Percentiles rank a stretch among this genome's conserved stretches.
phyloP scores from a whole-genome alignment of 2,888 invertebrate genomes.

The Nemotelus pantherinus region DNA sequence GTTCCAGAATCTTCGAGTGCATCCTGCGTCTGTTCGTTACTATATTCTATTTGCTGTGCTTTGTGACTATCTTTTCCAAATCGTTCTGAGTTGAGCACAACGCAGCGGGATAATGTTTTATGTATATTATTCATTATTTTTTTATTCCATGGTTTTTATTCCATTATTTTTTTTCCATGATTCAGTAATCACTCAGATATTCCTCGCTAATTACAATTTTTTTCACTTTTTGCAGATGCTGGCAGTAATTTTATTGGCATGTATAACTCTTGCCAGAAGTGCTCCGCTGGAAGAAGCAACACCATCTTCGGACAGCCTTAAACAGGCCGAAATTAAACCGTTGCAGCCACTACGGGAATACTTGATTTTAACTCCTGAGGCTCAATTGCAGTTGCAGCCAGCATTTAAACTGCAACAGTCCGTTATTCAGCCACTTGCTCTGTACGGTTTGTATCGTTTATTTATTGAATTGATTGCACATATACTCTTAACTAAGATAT shows the following conservation, averaged over 20 bases:
- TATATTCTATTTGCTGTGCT: too few relatives aligned
- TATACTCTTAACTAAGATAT: neutral
- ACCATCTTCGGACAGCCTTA: neutral
- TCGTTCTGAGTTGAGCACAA: too few relatives aligned
- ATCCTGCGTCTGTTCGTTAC: too few relatives aligned
- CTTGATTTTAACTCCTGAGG: conserved; percentile 62
- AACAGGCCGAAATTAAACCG: conserved; percentile 19
- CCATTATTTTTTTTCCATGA: neutral
- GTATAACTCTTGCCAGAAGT: conserved; percentile 19
- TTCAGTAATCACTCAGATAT: neutral
- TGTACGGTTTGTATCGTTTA: conserved; percentile 54
- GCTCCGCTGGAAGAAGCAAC: conserved; percentile 43
- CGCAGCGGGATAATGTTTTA: too few relatives aligned
- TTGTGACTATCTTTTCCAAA: too few relatives aligned
- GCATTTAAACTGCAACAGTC: conserved; percentile 49
- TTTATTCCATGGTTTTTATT: too few relatives aligned
- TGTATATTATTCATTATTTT: too few relatives aligned
- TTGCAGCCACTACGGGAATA: conserved; percentile 55
- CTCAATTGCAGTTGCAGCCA: conserved; percentile 59
- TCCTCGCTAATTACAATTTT: conserved; percentile 24
- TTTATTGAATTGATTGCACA: neutral
- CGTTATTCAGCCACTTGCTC: conserved; percentile 55
- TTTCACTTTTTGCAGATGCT: conserved; percentile 43
- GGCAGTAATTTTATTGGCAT: conserved; percentile 36
- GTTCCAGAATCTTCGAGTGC: too few relatives aligned